Base-by-base conservation (phyloP, 37 sponge, comb jelly and placozoan species). In the Eunapius fragilis region DNA sequence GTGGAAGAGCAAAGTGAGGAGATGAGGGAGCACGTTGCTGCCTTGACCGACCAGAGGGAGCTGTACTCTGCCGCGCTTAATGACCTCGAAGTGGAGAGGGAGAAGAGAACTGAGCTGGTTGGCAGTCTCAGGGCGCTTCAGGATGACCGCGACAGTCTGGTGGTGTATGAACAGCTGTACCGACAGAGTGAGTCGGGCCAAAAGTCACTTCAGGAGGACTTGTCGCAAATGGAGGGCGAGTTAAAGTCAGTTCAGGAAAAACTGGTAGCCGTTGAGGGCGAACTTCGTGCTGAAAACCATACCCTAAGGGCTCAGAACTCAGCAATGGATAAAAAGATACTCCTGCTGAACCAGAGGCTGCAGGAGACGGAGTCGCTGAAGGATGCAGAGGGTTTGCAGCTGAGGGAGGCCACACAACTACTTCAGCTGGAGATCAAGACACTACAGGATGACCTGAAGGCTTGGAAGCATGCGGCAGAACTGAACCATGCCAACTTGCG, bases 171-270 rank as follows among this genome's bases (percentile, higher is more conserved):
- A 12, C 77, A 45, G 31, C 69, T 82, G 2, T 33, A 69, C 41
- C 28, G 82, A 69, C 88, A 82, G 76, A 50, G 76, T 48, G 70
- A 81, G 49, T 76, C 37, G 0, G 82, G 38, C 47, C 35, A 76
- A 25, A 79, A 68, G 11, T 28, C 77, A 33, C 32, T 37, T 0
- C 35, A 70, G 31, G 27, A 76, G 33, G 24, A 17, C 14, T 3
- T 82, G 2, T 12, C 19, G 26, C 31, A 2, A 67, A 81, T 32
- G 37, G 76, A 88, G 71, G 24, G 28, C 67, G 81, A 81, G 26
- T 23, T 83, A 2, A n/a, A 30, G 25, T 12, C 41, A 45, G 2
- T 87, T 24, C 37, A 25, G n/a, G 36, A n/a, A 30, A 68, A 86
- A 35, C 25, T 74, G 22, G 78, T 70, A 12, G 28, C 37, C 6